phyloP scores from a whole-genome alignment of 2,888 invertebrate genomes.

The Oxycera nigricornis region DNA sequence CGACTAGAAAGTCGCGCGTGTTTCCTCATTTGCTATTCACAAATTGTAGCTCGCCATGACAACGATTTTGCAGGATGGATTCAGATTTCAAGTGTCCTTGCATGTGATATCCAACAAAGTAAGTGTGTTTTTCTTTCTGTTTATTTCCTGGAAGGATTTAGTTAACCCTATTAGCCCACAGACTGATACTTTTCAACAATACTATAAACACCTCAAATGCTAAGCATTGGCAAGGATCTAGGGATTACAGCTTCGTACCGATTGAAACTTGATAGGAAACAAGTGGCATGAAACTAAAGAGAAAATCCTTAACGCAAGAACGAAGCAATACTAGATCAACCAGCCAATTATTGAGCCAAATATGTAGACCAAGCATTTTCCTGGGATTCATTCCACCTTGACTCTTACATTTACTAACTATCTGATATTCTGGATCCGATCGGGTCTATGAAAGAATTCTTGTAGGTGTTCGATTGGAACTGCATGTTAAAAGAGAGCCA shows the following conservation, averaged over 20 bases:
- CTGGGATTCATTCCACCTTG: neutral
- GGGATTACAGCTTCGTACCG: conserved; percentile 1
- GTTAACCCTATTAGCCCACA: neutral
- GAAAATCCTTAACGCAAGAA: neutral
- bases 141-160: neutral
- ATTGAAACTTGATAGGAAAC: conserved; percentile 1
- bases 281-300: neutral
- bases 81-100: too few species aligned
- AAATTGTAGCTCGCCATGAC: too few species aligned
- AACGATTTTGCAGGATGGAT: too few species aligned
- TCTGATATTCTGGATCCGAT: neutral
- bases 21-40: too few species aligned
- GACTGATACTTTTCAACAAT: neutral
- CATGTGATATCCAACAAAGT: neutral
- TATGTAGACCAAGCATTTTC: conserved; percentile 5
- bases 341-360: conserved; percentile 21
- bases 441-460: neutral
- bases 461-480: neutral
- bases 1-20: neutral
- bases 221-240: neutral
- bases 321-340: conserved; percentile 12
- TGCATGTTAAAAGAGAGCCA: neutral
- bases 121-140: neutral
- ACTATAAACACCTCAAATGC: neutral
- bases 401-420: neutral